Percentiles rank a stretch among this genome's conserved stretches.
phyloP scores from a whole-genome alignment of 2,113 vertebrate genomes.

The Pampusana beccarii region DNA sequence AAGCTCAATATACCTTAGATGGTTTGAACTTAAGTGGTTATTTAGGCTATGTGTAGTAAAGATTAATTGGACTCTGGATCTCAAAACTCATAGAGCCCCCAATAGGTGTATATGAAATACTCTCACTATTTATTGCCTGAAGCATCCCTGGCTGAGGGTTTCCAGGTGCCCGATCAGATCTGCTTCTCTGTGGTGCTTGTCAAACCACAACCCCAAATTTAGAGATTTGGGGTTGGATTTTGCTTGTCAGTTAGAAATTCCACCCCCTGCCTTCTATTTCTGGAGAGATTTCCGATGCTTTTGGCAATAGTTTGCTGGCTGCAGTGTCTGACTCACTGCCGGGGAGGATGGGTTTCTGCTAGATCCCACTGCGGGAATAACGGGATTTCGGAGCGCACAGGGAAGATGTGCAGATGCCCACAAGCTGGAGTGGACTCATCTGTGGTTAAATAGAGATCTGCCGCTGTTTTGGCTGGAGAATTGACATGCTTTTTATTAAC shows the following conservation, averaged over 20 bases:
- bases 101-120: neutral
- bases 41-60: neutral
- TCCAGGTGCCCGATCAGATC: neutral
- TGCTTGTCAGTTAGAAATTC: neutral
- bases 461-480: neutral
- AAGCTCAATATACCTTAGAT: neutral
- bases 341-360: neutral
- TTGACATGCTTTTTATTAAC: constrained; percentile 1
- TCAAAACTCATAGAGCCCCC: neutral
- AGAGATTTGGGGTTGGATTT: neutral
- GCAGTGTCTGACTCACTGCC: neutral
- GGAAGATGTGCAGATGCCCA: neutral
- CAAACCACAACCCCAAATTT: neutral
- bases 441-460: neutral
- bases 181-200: neutral
- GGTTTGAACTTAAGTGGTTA: neutral
- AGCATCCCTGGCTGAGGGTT: neutral
- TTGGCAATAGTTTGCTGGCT: neutral
- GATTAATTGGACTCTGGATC: neutral
- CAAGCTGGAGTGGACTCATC: neutral
- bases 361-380: neutral
- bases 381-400: neutral
- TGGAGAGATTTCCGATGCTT: neutral
- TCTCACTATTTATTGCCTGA: accelerated
- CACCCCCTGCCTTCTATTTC: constrained; percentile 45